Evolutionary conservation across 2,113 vertebrate species (phyloP).

Genomic region (Fukomys damarensis): DNA sequence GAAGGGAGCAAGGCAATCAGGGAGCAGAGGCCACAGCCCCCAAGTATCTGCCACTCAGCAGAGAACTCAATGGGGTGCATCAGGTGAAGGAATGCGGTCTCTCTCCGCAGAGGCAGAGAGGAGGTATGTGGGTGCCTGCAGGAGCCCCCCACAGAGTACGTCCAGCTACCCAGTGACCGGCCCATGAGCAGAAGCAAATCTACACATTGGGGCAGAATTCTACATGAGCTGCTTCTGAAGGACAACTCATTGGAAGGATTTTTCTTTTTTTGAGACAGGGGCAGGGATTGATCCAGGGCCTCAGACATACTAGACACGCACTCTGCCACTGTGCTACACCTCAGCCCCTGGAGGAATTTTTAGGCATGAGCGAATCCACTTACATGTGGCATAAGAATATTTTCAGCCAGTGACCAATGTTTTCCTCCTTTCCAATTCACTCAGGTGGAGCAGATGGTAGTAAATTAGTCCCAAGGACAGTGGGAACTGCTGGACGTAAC

Average conservation of each 20-base stretch:
- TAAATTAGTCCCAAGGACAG: neutral
- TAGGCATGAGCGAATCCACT: neutral
- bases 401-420: neutral
- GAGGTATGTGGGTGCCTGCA: neutral
- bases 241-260: neutral
- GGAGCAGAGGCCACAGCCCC: neutral
- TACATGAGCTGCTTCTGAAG: neutral
- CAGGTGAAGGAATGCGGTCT: neutral
- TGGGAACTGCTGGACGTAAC: neutral
- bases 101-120: neutral
- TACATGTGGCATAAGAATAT: neutral
- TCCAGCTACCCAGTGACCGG: neutral
- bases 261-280: neutral
- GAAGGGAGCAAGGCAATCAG: neutral
- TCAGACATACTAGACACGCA: neutral
- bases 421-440: slow-evolving; percentile 30
- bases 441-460: neutral
- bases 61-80: neutral
- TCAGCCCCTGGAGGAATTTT: neutral
- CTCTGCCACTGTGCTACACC: neutral
- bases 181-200: neutral
- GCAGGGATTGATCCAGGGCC: neutral
- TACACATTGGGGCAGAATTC: neutral
- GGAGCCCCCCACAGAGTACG: neutral
- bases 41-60: neutral